Percentiles rank a stretch among this genome's conserved stretches.
Evolutionary conservation across 2,888 invertebrate genomes (phyloP).

Genomic region (Drosophila sordidula): DNA sequence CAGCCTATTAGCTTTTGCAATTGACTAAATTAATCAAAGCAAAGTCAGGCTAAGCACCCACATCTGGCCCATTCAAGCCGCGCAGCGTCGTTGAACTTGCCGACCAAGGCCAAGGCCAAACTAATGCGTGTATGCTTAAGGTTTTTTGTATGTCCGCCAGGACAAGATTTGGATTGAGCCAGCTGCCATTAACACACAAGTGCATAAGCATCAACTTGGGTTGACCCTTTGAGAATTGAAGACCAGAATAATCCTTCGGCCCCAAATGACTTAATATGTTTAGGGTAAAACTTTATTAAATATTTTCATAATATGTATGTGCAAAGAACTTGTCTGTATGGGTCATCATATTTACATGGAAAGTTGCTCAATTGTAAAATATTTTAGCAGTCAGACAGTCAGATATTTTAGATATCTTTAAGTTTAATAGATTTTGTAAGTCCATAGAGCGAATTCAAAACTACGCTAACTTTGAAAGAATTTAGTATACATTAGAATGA

Average conservation of each 20-base stretch:
- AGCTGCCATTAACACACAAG: constrained; percentile 16
- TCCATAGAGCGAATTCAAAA: background rate
- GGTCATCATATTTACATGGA: constrained; percentile 4
- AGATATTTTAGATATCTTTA: constrained; percentile 2
- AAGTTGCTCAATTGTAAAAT: constrained; percentile 6
- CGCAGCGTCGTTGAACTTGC: constrained; percentile 60
- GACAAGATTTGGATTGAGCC: constrained; percentile 20
- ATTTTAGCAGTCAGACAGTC: background rate
- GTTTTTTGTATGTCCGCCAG: constrained; percentile 20
- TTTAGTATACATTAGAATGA: too few relatives aligned
- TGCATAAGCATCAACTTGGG: constrained; percentile 3
- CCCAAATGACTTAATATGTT: constrained; percentile 18
- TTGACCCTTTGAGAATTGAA: constrained; percentile 1
- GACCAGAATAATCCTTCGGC: constrained; percentile 4
- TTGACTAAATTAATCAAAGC: constrained; percentile 44
- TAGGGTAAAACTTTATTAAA: constrained; percentile 20
- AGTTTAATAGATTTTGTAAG: background rate
- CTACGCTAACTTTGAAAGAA: too few relatives aligned
- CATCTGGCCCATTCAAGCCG: constrained; percentile 5
- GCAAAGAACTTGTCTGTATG: background rate
- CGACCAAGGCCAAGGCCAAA: constrained; percentile 24
- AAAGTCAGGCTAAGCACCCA: constrained; percentile 19
- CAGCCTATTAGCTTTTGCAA: constrained; percentile 21
- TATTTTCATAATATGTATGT: background rate
- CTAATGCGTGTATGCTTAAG: constrained; percentile 17